Percentiles rank a stretch among this genome's conserved stretches.
Conservation (phyloP, 1,140 invertebrate genomes). For the Acyrthosiphon pisum region DNA sequence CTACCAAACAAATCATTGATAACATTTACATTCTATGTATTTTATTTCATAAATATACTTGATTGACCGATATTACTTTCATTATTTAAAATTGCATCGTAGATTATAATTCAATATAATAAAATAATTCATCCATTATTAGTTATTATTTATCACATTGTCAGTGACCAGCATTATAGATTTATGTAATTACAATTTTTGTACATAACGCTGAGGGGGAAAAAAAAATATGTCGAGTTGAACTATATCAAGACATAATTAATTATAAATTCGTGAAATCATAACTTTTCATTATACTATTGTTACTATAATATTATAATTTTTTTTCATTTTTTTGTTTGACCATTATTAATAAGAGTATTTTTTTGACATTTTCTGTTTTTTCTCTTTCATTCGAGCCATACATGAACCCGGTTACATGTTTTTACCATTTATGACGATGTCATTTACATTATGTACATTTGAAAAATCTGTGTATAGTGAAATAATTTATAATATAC, state of each 20-base stretch:
- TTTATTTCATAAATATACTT: neutral
- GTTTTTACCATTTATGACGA: neutral
- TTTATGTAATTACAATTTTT: neutral
- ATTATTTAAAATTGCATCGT: neutral
- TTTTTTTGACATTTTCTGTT: neutral
- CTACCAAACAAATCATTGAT: neutral
- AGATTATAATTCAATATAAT: neutral
- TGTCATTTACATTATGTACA: neutral
- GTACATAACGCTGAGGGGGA: neutral
- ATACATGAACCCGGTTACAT: neutral
- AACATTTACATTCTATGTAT: neutral
- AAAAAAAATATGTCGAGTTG: neutral
- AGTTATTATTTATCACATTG: neutral
- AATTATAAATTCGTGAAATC: neutral
- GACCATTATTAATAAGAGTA: neutral
- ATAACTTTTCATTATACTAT: neutral
- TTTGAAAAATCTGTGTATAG: neutral
- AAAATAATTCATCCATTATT: neutral
- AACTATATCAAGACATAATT: neutral
- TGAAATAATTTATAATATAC: no score
- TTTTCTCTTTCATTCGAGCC: neutral
- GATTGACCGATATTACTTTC: neutral
- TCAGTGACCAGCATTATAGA: neutral
- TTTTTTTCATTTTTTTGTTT: neutral
- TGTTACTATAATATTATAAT: neutral